These are phyloP conservation scores for Fregata magnificens DNA, from an alignment of 2,113 vertebrate genomes.

Conservation along the genomic window DNA sequence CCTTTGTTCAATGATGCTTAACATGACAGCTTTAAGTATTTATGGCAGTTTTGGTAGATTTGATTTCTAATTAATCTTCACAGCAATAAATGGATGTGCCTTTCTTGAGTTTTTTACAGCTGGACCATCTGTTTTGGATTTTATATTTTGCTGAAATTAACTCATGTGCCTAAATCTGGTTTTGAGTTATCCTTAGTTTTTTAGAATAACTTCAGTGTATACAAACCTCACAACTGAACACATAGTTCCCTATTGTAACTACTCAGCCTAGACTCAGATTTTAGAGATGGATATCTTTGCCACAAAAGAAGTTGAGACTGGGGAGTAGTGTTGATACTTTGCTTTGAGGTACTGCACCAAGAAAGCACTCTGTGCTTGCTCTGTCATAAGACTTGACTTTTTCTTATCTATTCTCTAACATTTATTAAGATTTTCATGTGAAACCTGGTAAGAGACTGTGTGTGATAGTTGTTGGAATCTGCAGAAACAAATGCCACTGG, in stretches of 20 bases:
- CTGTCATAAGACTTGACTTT: neutral
- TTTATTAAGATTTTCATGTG: neutral
- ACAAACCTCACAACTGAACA: neutral
- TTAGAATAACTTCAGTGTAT: neutral
- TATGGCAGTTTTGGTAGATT: neutral
- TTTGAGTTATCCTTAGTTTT: neutral
- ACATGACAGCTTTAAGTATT: neutral
- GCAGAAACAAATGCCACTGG: neutral
- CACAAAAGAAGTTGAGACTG: neutral
- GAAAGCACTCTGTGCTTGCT: neutral
- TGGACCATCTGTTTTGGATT: neutral
- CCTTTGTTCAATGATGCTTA: neutral
- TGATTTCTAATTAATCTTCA: neutral
- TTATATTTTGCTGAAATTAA: neutral
- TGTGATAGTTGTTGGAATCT: neutral
- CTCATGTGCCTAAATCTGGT: neutral
- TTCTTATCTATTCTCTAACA: neutral
- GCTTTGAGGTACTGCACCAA: neutral
- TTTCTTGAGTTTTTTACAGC: neutral
- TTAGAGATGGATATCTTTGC: neutral
- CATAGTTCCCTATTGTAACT: neutral
- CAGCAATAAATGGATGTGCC: neutral
- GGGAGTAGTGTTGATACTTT: neutral
- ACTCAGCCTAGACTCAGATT: neutral
- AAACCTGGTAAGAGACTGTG: neutral